Base-by-base conservation (phyloP, 2,797 vertebrate species). In the Enteromius argenteus region DNA sequence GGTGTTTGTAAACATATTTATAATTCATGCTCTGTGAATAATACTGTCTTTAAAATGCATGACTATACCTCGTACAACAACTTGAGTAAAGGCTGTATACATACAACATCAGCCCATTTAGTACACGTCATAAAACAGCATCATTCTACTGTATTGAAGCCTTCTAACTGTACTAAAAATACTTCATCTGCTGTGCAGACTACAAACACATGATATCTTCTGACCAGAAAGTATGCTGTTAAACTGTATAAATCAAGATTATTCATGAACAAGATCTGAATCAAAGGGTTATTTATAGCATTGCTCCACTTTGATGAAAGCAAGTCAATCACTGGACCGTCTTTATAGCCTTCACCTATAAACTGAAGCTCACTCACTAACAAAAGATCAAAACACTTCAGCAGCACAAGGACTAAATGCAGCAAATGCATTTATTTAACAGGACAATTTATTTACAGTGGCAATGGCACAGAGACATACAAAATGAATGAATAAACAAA, bases 1-100 rank as follows among this genome's bases (percentile, higher is more conserved):
- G 9, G 46, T 75, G 19, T 75, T 37, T 42, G 14, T 77, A 62
- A 77, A 62, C 56, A 76, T 58, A 37, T 62, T 44, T 21, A 78
- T 78, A 78, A 62, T 62, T 62, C 56, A 62, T 62, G 37, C 6
- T 58, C 51, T n/a, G 72, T n/a, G 30, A 42, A 42, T 69, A 42
- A 69, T 30, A 46, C 5, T 8, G 15, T 9, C 42, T 49, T n/a
- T 66, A 66, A 62, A 66, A 79, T 64, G 60, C 42, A 77, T 4
- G 75, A 62, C 11, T 42, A 10, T 23, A 19, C 11, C 44, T 37
- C 27, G 0, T 67, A 51, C n/a, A 79, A 17, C 39, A 44, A 44
- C 7, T 44, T 64, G 14, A 77, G 74, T 30, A 39, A 37, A 71
- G 6, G 49, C 32, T 13, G 13, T 23, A 30, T 39, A 39, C 6